Conservation (phyloP, 2,888 invertebrate genomes). For the Pimpla rufipes region DNA sequence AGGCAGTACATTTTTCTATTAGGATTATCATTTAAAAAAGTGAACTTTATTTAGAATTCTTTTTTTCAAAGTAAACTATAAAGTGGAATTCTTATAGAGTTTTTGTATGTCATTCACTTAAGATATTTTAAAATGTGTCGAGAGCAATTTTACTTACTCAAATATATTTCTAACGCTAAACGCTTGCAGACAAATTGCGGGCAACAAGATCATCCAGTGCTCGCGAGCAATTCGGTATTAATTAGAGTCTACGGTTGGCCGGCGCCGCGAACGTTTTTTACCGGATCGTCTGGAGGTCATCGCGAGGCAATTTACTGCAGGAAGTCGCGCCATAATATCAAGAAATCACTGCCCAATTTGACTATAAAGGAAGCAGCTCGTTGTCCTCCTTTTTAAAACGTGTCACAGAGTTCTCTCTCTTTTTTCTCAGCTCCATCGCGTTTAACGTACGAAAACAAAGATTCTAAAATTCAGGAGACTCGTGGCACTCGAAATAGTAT, state of each 20-base stretch:
- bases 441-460: background rate
- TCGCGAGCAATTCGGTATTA: slow-evolving; percentile 30
- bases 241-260: slow-evolving; percentile 7
- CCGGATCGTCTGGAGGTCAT: slow-evolving; percentile 40
- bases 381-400: slow-evolving; percentile 1
- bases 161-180: background rate
- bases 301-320: slow-evolving; percentile 20
- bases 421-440: background rate
- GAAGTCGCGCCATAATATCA: slow-evolving; percentile 13
- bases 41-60: background rate
- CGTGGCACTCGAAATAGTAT: slow-evolving; percentile 63
- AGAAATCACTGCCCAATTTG: background rate
- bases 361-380: background rate
- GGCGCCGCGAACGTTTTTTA: slow-evolving; percentile 21
- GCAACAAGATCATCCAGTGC: background rate
- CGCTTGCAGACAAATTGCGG: background rate
- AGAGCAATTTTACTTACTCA: no score
- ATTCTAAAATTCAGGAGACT: slow-evolving; percentile 33
- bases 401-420: background rate
- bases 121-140: no score
- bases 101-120: no score
- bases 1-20: background rate
- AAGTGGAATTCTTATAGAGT: no score
- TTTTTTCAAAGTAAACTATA: no score
- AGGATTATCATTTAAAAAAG: no score